phyloP scores from a whole-genome alignment of 2,888 invertebrate genomes.

The Macropis europaea region DNA sequence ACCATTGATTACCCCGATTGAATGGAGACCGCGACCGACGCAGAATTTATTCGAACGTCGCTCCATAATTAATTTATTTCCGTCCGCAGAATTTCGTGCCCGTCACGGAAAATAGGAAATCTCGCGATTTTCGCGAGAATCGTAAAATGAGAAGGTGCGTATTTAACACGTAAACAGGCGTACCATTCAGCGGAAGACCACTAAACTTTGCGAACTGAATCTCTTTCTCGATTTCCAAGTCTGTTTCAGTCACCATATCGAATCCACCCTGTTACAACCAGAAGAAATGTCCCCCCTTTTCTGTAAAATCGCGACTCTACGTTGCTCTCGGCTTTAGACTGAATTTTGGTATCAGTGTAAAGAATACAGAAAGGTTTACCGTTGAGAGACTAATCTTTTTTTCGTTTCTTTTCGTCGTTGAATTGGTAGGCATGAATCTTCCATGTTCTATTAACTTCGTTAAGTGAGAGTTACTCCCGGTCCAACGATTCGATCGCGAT shows the following conservation, averaged over 20 bases:
- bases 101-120: too few relatives aligned
- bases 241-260: constrained; percentile 25
- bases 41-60: constrained; percentile 34
- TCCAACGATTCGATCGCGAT: too few relatives aligned
- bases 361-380: too few relatives aligned
- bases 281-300: not conserved
- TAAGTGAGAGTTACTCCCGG: too few relatives aligned
- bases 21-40: constrained; percentile 29
- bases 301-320: constrained; percentile 28
- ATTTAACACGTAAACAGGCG: constrained; percentile 64
- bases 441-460: too few relatives aligned
- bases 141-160: not conserved
- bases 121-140: not conserved
- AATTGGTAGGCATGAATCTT: too few relatives aligned
- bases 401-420: too few relatives aligned
- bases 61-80: constrained; percentile 32
- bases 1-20: constrained; percentile 31
- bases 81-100: too few relatives aligned
- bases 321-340: constrained; percentile 8
- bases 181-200: constrained; percentile 68
- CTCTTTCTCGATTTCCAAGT: constrained; percentile 52
- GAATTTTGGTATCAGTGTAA: constrained; percentile 10
- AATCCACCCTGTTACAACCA: not conserved
- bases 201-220: constrained; percentile 71
- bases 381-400: too few relatives aligned